phyloP scores from a whole-genome alignment of 2,888 invertebrate species.

The Amiota mariae region DNA sequence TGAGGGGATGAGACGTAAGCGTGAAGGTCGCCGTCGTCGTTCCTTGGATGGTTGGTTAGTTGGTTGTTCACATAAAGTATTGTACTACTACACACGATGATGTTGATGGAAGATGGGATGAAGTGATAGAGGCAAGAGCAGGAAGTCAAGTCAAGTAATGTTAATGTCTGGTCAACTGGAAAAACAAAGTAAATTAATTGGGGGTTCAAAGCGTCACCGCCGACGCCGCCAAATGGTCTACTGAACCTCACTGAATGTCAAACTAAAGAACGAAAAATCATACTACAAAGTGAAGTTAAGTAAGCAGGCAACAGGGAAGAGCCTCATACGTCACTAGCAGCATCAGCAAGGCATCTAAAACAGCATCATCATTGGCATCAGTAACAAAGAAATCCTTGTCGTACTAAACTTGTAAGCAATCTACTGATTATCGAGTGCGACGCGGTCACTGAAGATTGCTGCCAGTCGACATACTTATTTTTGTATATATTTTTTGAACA shows the following conservation, averaged over 20 bases:
- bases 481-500: no score
- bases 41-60: not conserved
- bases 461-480: slow-evolving; percentile 48
- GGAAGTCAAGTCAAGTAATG: slow-evolving; percentile 67
- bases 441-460: slow-evolving; percentile 65
- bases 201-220: slow-evolving; percentile 60
- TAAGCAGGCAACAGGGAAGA: no score
- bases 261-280: not conserved
- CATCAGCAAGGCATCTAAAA: no score
- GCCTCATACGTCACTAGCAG: no score
- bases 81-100: not conserved
- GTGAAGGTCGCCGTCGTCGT: not conserved
- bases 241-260: slow-evolving; percentile 33
- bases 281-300: not conserved
- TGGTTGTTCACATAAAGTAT: no score
- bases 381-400: not conserved
- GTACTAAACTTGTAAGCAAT: slow-evolving; percentile 38
- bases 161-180: slow-evolving; percentile 69
- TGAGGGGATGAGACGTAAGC: slow-evolving; percentile 43
- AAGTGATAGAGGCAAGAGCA: slow-evolving; percentile 52
- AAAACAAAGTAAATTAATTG: slow-evolving; percentile 71
- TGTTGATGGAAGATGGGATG: not conserved
- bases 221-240: slow-evolving; percentile 33
- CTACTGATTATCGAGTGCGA: slow-evolving; percentile 63
- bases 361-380: not conserved